A percentile compares a stretch with the other conserved stretches of the same genome.
These are phyloP conservation scores for Seriola quinqueradiata DNA, from an alignment of 2,113 vertebrate genomes.

Conservation along the genomic window DNA sequence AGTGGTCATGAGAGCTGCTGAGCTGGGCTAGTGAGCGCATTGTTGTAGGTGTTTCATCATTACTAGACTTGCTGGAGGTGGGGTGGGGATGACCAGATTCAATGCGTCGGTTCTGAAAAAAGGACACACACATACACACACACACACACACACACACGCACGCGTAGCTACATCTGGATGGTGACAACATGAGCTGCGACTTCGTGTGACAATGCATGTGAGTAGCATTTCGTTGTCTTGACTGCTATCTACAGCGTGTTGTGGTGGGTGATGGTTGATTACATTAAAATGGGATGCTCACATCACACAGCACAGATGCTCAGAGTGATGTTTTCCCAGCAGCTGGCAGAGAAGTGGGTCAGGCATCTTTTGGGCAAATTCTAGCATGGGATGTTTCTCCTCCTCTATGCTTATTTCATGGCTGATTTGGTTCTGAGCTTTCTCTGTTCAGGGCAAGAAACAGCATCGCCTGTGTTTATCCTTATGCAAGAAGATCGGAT, in stretches of 20 bases:
- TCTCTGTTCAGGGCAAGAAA: conserved; percentile 17
- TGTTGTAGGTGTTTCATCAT: conserved; percentile 54
- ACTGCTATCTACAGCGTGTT: not conserved
- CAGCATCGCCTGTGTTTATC: not conserved
- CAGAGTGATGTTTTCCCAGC: conserved; percentile 1
- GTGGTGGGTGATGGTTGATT: not conserved
- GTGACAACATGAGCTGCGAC: conserved; percentile 67
- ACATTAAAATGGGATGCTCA: conserved; percentile 9
- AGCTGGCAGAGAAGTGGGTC: conserved; percentile 23
- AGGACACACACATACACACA: not conserved
- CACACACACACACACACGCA: conserved; percentile 7
- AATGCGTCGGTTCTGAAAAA: conserved; percentile 65
- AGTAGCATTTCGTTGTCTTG: conserved; percentile 52
- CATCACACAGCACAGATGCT: conserved; percentile 9
- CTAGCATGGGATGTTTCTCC: conserved; percentile 26
- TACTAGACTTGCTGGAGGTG: conserved; percentile 30
- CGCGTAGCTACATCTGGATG: conserved; percentile 40
- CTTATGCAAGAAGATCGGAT: not conserved
- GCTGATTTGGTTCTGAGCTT: conserved; percentile 23
- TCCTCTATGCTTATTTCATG: conserved; percentile 23
- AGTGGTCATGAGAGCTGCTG: conserved; percentile 63
- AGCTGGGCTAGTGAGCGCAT: conserved; percentile 43
- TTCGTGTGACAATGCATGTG: conserved; percentile 76
- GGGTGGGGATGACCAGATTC: conserved; percentile 60
- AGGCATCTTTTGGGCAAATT: conserved; percentile 44